These are phyloP conservation scores for Eurytoma adleriae DNA, from an alignment of 2,888 invertebrate genomes.

Conservation along the genomic window DNA sequence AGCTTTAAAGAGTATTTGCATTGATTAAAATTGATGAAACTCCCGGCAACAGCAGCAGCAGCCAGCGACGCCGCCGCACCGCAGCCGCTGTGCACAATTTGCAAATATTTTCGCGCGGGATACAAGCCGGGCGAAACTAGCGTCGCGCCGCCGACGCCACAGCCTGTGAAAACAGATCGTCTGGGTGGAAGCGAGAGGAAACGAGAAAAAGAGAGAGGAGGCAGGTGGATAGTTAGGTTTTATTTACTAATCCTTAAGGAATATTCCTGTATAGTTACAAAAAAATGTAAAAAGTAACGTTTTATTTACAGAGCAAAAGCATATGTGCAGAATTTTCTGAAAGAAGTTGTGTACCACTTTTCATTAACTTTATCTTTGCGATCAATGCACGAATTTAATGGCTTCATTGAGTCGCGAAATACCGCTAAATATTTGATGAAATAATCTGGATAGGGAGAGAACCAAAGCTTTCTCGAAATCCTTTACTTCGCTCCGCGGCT, in stretches of 20 bases:
- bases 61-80: neutral
- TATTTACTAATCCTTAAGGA: too few species aligned
- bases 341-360: too few species aligned
- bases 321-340: too few species aligned
- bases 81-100: slow-evolving; percentile 30
- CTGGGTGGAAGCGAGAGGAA: neutral
- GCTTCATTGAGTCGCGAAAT: too few species aligned
- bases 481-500: slow-evolving; percentile 24
- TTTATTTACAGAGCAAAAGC: too few species aligned
- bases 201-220: neutral
- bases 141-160: neutral
- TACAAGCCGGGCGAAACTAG: slow-evolving; percentile 1
- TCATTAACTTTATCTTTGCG: too few species aligned
- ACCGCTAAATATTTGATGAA: too few species aligned
- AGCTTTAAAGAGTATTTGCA: slow-evolving; percentile 53
- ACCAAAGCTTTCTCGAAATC: slow-evolving; percentile 13
- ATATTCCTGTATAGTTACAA: too few species aligned
- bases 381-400: too few species aligned
- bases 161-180: slow-evolving; percentile 49
- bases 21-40: slow-evolving; percentile 57
- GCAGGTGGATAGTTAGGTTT: too few species aligned
- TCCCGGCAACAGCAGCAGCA: neutral
- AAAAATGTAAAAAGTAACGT: too few species aligned
- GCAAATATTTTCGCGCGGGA: slow-evolving; percentile 48
- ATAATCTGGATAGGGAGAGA: neutral